Base-by-base conservation (phyloP, 2,888 invertebrate species). In the Leptinotarsa rubiginosa region DNA sequence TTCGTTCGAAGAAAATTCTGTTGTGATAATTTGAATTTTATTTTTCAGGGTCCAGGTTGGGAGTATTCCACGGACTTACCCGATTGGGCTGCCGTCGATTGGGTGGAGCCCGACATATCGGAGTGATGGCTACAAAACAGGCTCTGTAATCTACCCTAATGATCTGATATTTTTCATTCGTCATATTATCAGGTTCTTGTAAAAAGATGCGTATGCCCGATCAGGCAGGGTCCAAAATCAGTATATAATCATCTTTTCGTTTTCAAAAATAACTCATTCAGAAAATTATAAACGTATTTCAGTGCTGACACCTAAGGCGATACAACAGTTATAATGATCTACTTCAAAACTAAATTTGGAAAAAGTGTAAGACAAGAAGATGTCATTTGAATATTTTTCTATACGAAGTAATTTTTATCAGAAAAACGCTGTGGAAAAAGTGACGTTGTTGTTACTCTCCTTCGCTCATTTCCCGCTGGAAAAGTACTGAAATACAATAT, bases 41-140 rank as follows among this genome's bases (percentile, higher is more conserved):
- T 80, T 77, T 88, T 86, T 1, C 88, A 96, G 96, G 97, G 97
- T 49, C 96, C 96, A 73, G 97, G 95, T 66, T 98, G 97, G 97
- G 95, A 95, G 84, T 98, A 96, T 88, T 94, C 96, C 88, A 97
- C 97, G 1, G 93, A 95, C 85, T 89, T 97, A 82, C 98, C 98
- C 0, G 93, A 93, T 71, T 98, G 98, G 98, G 97, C 98, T 52
- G 90, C 91, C 85, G 91, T 94, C 69, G 94, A 96, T 82, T 97
- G 96, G 96, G 89, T 90, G 74, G 95, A 94, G 83, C 90, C 91
- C 62, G 92, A 93, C 84, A 89, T 89, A 89, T 84, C 84, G 77
- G 85, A 85, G 84, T 86, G 86, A 86, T 86, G 83, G 80, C 77
- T 78, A 77, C 80, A 76, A 73, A 67, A 74, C n/a, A 62, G 68